A percentile compares a stretch with the other conserved stretches of the same genome.
Conservation (phyloP, 2,888 invertebrate species). For the Ophion costatus region DNA sequence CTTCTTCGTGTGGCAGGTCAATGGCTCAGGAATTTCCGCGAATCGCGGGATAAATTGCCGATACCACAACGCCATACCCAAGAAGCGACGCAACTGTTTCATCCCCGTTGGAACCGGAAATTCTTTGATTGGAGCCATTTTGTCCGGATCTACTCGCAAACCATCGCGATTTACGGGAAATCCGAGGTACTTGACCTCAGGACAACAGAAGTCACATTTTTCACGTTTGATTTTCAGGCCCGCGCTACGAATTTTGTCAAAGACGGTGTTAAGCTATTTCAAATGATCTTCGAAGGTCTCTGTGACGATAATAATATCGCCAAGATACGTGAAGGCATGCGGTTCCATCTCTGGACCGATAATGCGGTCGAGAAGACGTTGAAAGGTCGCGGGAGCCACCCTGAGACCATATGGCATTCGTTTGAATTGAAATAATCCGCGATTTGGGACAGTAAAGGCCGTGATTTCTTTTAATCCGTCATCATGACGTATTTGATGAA, state of each 20-base stretch:
- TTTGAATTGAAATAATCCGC: constrained; percentile 73
- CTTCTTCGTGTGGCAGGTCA: constrained; percentile 1
- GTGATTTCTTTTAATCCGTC: constrained; percentile 56
- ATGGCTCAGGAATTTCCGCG: not conserved
- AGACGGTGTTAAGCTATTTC: constrained; percentile 58
- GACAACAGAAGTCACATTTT: constrained; percentile 65
- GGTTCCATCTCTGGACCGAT: constrained; percentile 63
- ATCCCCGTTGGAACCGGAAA: no score
- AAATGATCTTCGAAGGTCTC: constrained; percentile 9
- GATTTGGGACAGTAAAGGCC: constrained; percentile 65
- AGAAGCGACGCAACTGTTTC: not conserved
- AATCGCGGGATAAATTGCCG: constrained; percentile 14
- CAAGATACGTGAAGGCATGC: not conserved
- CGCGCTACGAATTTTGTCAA: constrained; percentile 57
- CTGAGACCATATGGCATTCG: constrained; percentile 73
- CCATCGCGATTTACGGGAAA: constrained; percentile 65
- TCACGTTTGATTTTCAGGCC: constrained; percentile 65
- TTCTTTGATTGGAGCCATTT: not conserved
- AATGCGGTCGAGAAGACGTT: constrained; percentile 71
- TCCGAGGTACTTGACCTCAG: constrained; percentile 70
- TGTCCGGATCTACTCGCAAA: constrained; percentile 3
- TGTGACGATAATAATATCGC: not conserved
- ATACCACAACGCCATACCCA: constrained; percentile 33
- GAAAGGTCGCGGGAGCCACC: constrained; percentile 73
- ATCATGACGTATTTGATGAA: constrained; percentile 71